A percentile compares a stretch with the other conserved stretches of the same genome.
Conservation (phyloP, 2,113 vertebrate genomes). For the Leucosticte australis region DNA sequence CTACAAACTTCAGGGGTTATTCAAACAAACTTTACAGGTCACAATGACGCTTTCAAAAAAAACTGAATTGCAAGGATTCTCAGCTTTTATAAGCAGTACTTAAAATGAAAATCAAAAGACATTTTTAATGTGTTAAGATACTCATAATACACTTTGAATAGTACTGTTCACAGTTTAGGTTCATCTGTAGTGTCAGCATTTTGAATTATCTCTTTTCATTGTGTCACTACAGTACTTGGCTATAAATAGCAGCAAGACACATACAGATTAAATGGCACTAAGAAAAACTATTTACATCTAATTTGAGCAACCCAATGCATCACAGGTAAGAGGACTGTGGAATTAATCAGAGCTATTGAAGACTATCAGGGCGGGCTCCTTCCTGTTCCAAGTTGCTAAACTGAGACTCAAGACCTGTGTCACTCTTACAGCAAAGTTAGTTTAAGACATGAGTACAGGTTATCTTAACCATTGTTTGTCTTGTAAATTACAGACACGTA, state of each 20-base stretch:
- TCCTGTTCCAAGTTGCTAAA: background rate
- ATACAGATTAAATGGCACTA: background rate
- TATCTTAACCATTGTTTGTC: background rate
- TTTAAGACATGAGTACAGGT: background rate
- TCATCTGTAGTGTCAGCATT: background rate
- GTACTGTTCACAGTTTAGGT: background rate
- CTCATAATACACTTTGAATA: background rate
- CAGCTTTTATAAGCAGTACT: background rate
- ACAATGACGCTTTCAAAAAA: background rate
- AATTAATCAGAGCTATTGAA: background rate
- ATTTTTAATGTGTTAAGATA: background rate
- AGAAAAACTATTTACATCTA: background rate
- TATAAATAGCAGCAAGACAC: background rate
- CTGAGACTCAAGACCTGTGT: background rate
- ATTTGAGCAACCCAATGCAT: background rate
- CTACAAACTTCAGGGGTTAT: background rate
- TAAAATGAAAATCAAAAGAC: background rate
- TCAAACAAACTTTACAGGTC: background rate
- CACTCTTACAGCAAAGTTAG: background rate
- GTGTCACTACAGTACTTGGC: background rate
- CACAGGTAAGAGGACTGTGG: background rate
- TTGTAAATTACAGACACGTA: background rate
- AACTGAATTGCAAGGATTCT: background rate
- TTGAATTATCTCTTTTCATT: background rate
- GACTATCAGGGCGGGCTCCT: background rate